Percentiles rank a stretch among this genome's conserved stretches.
These are phyloP conservation scores for Leptosomus discolor DNA, from an alignment of 2,113 vertebrate genomes.

Conservation along the genomic window DNA sequence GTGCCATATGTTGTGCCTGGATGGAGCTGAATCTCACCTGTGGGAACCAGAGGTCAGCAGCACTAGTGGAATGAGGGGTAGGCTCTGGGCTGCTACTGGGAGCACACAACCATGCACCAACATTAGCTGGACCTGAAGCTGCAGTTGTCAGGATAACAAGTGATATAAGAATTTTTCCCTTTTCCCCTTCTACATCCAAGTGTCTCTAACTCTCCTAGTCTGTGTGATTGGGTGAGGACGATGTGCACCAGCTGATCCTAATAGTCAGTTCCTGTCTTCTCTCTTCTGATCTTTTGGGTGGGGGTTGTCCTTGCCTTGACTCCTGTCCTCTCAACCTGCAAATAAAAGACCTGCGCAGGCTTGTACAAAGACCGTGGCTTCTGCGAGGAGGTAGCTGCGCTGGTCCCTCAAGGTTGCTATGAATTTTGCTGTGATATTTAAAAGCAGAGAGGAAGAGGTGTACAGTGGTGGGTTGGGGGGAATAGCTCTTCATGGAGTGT, in stretches of 20 bases:
- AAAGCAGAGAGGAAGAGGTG: neutral
- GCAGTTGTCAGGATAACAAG: neutral
- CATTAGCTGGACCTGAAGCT: neutral
- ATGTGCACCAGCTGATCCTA: neutral
- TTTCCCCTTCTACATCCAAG: neutral
- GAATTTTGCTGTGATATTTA: neutral
- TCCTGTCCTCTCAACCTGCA: neutral
- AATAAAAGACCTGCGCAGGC: neutral
- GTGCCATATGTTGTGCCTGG: neutral
- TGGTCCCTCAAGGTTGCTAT: neutral
- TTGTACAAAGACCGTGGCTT: neutral
- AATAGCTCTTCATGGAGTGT: neutral
- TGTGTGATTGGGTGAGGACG: accelerated
- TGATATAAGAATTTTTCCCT: neutral
- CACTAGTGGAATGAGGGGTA: accelerated
- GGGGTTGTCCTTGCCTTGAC: neutral
- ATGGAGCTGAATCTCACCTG: neutral
- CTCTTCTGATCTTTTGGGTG: neutral
- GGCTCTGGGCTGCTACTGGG: neutral
- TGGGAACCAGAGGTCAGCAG: neutral
- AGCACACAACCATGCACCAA: accelerated
- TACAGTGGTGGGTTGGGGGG: no score
- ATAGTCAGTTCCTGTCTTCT: neutral
- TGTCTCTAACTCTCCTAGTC: neutral
- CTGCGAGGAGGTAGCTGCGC: neutral